Percentiles rank a stretch among this genome's conserved stretches.
These are phyloP conservation scores for Balanococcus diminutus DNA, from an alignment of 2,888 invertebrate genomes.

Conservation along the genomic window DNA sequence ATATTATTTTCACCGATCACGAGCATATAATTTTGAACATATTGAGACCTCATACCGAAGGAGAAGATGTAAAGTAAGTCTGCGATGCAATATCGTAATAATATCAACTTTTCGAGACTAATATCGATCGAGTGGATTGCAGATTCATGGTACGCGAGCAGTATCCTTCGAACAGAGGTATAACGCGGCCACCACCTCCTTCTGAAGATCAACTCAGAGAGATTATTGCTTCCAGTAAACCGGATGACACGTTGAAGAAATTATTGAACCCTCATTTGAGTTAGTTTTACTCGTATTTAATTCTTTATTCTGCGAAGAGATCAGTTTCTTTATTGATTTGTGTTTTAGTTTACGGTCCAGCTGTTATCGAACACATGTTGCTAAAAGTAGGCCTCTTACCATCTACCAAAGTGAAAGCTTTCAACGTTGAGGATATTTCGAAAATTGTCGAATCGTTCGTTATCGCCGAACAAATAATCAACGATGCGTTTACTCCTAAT, in stretches of 20 bases:
- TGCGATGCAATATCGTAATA: neutral
- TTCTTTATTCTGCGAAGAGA: neutral
- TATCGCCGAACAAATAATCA: constrained; percentile 72
- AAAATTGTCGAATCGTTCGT: constrained; percentile 71
- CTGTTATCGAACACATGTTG: constrained; percentile 90
- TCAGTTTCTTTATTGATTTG: constrained; percentile 51
- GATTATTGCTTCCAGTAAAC: constrained; percentile 69
- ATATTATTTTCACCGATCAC: constrained; percentile 90
- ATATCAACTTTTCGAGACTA: neutral
- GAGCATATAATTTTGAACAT: constrained; percentile 90
- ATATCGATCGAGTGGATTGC: neutral
- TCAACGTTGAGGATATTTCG: constrained; percentile 67
- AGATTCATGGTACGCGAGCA: constrained; percentile 88
- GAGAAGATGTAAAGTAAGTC: constrained; percentile 77
- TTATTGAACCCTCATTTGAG: constrained; percentile 80
- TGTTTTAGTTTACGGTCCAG: constrained; percentile 81
- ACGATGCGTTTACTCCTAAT: constrained; percentile 61
- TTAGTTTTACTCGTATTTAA: constrained; percentile 60
- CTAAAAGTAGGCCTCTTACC: constrained; percentile 71
- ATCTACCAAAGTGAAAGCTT: constrained; percentile 69
- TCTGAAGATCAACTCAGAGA: constrained; percentile 66
- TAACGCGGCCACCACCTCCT: constrained; percentile 67
- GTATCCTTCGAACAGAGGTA: constrained; percentile 82
- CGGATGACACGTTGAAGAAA: constrained; percentile 80
- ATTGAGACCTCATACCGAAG: constrained; percentile 89